Evolutionary conservation across 2,113 vertebrate species (phyloP).

Genomic region (Boulengeromyrus knoepffleri): DNA sequence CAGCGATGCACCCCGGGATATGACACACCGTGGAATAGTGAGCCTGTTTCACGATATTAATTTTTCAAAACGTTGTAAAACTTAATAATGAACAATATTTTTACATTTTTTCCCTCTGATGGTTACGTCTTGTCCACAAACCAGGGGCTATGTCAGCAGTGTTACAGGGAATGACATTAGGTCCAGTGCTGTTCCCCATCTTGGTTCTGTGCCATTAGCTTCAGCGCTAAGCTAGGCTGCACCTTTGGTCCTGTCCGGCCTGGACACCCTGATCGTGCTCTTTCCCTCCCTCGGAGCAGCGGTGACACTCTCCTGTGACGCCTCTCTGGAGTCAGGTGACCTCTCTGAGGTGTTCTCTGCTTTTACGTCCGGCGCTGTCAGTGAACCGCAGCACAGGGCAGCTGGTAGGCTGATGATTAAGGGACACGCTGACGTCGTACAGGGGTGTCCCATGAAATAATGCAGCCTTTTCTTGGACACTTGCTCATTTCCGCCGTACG

Average conservation of each 20-base stretch:
- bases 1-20: not conserved
- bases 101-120: not conserved
- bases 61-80: not conserved
- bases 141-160: not conserved
- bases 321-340: not conserved
- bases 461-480: not conserved
- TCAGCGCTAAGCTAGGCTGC: not conserved
- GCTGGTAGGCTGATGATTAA: not conserved
- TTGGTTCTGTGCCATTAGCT: not conserved
- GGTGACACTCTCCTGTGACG: not conserved
- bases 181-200: not conserved
- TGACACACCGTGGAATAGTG: not conserved
- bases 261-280: not conserved
- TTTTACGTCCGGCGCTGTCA: not conserved
- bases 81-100: not conserved
- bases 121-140: not conserved
- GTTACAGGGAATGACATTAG: not conserved
- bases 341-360: not conserved
- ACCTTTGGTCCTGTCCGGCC: not conserved
- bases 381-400: not conserved
- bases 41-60: not conserved
- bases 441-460: not conserved
- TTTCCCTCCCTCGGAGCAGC: not conserved
- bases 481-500: not conserved
- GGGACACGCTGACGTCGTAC: not conserved